These are phyloP conservation scores for Chondrilla cf. caribensis DNA, from an alignment of 37 sponge, comb jelly and placozoan genomes.

Conservation along the genomic window DNA sequence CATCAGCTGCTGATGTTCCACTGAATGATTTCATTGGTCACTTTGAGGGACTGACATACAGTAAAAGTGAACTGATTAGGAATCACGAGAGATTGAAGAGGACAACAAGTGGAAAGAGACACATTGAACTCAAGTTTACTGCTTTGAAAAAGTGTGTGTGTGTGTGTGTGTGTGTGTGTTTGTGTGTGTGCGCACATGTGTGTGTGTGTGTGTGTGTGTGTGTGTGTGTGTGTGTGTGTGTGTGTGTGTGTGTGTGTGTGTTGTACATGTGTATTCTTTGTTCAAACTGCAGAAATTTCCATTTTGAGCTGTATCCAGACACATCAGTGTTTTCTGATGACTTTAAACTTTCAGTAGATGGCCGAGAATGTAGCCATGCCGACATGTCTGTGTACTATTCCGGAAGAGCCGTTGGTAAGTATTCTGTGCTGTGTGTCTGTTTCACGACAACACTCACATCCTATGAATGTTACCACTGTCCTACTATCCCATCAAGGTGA, in stretches of 20 bases:
- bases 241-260: background rate
- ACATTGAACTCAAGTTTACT: slow-evolving; percentile 43
- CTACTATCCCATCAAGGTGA: slow-evolving; percentile 27
- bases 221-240: background rate
- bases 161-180: slow-evolving; percentile 8
- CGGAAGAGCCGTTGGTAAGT: slow-evolving; percentile 26
- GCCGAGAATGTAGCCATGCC: background rate
- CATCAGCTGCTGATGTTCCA: background rate
- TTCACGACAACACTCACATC: background rate
- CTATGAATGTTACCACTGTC: background rate
- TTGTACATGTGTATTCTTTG: background rate
- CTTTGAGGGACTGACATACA: slow-evolving; percentile 56
- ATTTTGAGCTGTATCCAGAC: slow-evolving; percentile 36
- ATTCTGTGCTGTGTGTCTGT: slow-evolving; percentile 11
- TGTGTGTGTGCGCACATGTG: background rate
- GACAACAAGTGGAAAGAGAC: slow-evolving; percentile 25
- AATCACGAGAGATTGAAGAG: slow-evolving; percentile 48
- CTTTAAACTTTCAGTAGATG: slow-evolving; percentile 28
- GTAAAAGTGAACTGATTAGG: slow-evolving; percentile 33
- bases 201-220: slow-evolving; percentile 10
- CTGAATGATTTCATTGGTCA: slow-evolving; percentile 52
- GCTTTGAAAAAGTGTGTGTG: slow-evolving; percentile 45
- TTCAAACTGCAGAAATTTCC: slow-evolving; percentile 25
- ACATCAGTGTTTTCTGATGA: slow-evolving; percentile 25
- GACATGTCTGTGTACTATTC: slow-evolving; percentile 14